Evolutionary conservation across 2,888 invertebrate genomes (phyloP).

Genomic region (Callimorpha dominula): DNA sequence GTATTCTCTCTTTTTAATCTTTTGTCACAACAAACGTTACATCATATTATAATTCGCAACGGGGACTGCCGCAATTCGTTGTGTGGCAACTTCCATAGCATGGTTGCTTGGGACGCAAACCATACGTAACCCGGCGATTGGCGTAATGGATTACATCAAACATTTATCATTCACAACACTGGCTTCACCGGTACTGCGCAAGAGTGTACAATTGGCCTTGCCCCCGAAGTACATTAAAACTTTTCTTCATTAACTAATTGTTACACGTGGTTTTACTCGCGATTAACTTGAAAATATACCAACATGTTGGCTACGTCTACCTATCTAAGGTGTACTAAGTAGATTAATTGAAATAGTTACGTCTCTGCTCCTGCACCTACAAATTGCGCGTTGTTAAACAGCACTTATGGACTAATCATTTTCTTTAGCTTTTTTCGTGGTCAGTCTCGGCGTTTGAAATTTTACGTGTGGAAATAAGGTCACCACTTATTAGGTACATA

Average conservation of each 20-base stretch:
- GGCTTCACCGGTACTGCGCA: constrained; percentile 13
- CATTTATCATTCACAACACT: constrained; percentile 20
- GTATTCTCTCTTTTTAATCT: neutral
- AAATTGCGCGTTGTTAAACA: too few relatives aligned
- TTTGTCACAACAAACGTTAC: neutral
- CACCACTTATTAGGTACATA: too few relatives aligned
- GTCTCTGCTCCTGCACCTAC: too few relatives aligned
- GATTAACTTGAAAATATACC: neutral
- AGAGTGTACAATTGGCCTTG: neutral
- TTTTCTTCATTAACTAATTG: neutral
- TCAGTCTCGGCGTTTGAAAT: too few relatives aligned
- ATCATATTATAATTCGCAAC: neutral
- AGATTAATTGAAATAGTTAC: neutral
- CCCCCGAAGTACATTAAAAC: neutral
- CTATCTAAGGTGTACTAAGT: too few relatives aligned
- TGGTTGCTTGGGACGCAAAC: constrained; percentile 32
- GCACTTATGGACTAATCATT: too few relatives aligned
- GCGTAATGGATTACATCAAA: constrained; percentile 32
- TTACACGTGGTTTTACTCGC: neutral
- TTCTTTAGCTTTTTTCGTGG: too few relatives aligned
- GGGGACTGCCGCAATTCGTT: constrained; percentile 5
- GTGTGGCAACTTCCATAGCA: constrained; percentile 35
- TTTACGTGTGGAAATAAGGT: too few relatives aligned
- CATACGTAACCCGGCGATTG: constrained; percentile 40
- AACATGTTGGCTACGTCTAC: too few relatives aligned